Evolutionary conservation across 2,113 vertebrate genomes (phyloP).

Genomic region (Dromiciops gliroides): DNA sequence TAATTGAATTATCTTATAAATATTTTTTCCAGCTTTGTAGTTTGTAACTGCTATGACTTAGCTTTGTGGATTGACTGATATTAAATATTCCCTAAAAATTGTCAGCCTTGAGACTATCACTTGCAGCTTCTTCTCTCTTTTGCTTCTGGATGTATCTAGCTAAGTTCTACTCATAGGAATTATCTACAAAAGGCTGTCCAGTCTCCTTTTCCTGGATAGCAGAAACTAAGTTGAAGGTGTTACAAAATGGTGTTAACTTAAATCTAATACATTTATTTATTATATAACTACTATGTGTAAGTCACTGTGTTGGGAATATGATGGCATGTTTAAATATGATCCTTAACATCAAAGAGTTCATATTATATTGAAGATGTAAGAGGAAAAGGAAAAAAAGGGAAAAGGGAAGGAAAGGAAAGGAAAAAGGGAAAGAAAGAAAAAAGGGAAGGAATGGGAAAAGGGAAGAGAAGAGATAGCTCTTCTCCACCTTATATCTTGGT

Average conservation of each 20-base stretch:
- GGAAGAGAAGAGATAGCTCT: too few species aligned
- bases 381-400: not conserved
- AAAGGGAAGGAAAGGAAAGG: too few species aligned
- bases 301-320: not conserved
- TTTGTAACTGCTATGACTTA: not conserved
- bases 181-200: not conserved
- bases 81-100: not conserved
- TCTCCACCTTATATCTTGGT: not conserved
- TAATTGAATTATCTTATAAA: not conserved
- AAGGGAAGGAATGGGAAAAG: too few species aligned
- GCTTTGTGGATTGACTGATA: not conserved
- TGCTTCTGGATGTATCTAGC: not conserved
- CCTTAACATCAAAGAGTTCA: not conserved
- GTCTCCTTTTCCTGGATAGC: not conserved
- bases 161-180: not conserved
- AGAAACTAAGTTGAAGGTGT: not conserved
- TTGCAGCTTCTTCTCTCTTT: not conserved
- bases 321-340: not conserved
- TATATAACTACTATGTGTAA: not conserved
- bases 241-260: not conserved
- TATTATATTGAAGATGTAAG: not conserved
- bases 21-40: not conserved
- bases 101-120: not conserved
- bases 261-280: not conserved
- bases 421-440: too few species aligned